A percentile compares a stretch with the other conserved stretches of the same genome.
Conservation (phyloP, 2,888 invertebrate species). For the Ichneumon xanthorius region DNA sequence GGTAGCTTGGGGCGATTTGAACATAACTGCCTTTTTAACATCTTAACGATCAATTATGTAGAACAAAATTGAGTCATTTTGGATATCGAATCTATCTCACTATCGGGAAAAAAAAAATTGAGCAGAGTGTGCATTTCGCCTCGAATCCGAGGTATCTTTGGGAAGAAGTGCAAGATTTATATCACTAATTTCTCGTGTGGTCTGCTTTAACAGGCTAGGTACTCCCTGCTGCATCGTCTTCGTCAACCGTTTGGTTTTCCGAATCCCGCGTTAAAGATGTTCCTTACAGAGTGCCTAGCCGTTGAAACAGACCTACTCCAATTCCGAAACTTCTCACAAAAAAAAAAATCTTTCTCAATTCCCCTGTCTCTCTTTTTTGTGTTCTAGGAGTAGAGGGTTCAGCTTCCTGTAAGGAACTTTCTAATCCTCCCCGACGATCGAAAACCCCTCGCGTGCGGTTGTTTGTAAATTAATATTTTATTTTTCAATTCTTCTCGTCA, state of each 20-base stretch:
- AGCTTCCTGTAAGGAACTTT: constrained; percentile 83
- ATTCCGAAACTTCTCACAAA: constrained; percentile 19
- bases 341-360: constrained; percentile 42
- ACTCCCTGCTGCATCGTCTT: constrained; percentile 73
- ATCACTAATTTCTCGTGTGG: constrained; percentile 63
- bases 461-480: constrained; percentile 53
- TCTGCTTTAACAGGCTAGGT: constrained; percentile 81
- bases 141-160: not conserved
- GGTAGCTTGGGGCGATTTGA: not conserved
- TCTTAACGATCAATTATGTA: not conserved
- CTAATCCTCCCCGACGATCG: constrained; percentile 68
- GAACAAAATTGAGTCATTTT: not conserved
- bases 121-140: not conserved
- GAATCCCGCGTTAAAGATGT: constrained; percentile 67
- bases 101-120: not conserved
- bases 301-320: constrained; percentile 77
- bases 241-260: constrained; percentile 22
- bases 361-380: constrained; percentile 76
- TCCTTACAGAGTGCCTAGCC: constrained; percentile 82
- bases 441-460: constrained; percentile 30
- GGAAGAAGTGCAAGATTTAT: not conserved
- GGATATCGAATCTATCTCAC: not conserved
- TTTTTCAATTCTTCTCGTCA: not conserved
- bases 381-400: constrained; percentile 82
- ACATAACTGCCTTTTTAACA: not conserved